Evolutionary conservation across 2,797 vertebrate species (phyloP).

Genomic region (Parauchenoglanis ngamensis): DNA sequence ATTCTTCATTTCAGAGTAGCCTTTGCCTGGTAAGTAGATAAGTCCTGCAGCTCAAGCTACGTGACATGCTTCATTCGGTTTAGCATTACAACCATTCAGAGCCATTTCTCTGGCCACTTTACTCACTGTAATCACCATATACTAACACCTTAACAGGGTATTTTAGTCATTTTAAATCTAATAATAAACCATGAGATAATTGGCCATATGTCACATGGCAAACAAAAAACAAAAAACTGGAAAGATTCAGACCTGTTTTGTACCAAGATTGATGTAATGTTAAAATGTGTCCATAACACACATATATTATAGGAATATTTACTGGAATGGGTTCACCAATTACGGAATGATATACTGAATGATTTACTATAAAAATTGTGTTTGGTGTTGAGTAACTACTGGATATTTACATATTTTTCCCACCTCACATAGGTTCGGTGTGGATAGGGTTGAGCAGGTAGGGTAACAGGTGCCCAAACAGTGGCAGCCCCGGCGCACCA

Average conservation of each 20-base stretch:
- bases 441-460: no score
- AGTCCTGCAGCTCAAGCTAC: no score
- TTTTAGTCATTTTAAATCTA: neutral
- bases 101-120: neutral
- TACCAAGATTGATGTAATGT: neutral
- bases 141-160: neutral
- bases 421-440: no score
- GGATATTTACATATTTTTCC: no score
- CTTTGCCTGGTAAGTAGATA: neutral
- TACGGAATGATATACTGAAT: neutral
- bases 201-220: neutral
- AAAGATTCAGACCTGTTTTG: neutral
- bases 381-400: neutral
- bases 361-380: no score
- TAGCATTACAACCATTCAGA: neutral
- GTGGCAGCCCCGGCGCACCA: no score
- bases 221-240: neutral
- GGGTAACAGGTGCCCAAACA: no score
- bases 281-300: neutral
- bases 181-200: neutral
- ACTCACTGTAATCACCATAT: neutral
- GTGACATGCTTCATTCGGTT: neutral
- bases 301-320: neutral
- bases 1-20: neutral
- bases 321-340: neutral